phyloP scores from a whole-genome alignment of 2,888 invertebrate species.

The Drosophila cyrtoloma region DNA sequence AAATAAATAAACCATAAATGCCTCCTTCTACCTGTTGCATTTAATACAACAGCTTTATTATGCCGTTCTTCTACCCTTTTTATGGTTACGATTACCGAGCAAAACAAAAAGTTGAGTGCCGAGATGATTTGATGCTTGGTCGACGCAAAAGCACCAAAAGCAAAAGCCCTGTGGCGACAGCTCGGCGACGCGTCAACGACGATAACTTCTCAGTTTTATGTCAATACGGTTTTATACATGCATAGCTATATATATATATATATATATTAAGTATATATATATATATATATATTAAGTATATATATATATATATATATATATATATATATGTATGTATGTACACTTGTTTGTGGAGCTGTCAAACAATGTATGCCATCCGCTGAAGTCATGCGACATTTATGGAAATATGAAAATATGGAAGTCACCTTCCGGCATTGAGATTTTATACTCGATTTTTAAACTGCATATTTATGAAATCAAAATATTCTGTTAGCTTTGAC shows the following conservation, averaged over 20 bases:
- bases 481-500: neutral
- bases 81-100: neutral
- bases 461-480: neutral
- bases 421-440: neutral
- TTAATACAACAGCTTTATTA: slow-evolving; percentile 1
- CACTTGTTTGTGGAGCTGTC: neutral
- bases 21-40: slow-evolving; percentile 5
- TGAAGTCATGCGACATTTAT: neutral
- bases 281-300: neutral
- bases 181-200: slow-evolving; percentile 61
- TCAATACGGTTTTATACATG: slow-evolving; percentile 48
- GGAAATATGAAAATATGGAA: neutral
- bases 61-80: neutral
- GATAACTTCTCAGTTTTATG: slow-evolving; percentile 59
- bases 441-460: neutral
- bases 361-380: neutral
- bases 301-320: neutral
- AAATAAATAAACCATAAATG: neutral
- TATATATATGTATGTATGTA: slow-evolving; percentile 3
- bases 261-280: neutral
- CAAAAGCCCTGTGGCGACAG: slow-evolving; percentile 58
- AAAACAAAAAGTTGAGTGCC: slow-evolving; percentile 13
- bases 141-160: slow-evolving; percentile 4
- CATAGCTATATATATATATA: slow-evolving; percentile 16
- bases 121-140: slow-evolving; percentile 14